phyloP scores from a whole-genome alignment of 2,113 vertebrate genomes.

The Nothobranchius furzeri region DNA sequence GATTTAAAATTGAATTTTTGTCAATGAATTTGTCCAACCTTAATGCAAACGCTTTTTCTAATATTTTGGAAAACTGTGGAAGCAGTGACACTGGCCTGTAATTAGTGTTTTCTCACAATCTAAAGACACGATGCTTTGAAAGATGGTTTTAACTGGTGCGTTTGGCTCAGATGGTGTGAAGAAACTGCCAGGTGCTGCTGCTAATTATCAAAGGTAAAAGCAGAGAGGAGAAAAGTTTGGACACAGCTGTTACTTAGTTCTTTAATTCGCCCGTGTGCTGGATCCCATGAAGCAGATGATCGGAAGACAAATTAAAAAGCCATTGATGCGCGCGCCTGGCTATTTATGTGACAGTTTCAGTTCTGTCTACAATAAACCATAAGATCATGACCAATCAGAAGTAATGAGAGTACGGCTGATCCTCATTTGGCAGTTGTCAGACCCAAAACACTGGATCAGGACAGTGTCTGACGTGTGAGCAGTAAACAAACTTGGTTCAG shows the following conservation, averaged over 20 bases:
- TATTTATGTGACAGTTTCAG: no score
- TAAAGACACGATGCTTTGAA: neutral
- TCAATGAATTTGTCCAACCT: no score
- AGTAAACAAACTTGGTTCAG: no score
- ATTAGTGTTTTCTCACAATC: neutral
- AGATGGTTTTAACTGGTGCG: neutral
- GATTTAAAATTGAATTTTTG: no score
- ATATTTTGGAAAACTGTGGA: no score
- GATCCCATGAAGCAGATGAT: neutral
- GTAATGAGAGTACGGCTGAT: neutral
- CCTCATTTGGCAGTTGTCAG: neutral
- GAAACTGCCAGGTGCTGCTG: neutral
- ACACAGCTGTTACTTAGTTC: neutral
- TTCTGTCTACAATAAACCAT: neutral
- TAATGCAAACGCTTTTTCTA: no score
- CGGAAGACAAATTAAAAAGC: neutral
- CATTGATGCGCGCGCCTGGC: neutral
- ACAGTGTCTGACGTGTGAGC: no score
- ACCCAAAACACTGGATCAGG: neutral
- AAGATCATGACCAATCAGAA: neutral
- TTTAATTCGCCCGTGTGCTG: neutral
- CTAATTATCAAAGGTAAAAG: slow-evolving; percentile 1
- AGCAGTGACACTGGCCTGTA: no score
- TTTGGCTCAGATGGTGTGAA: slow-evolving; percentile 5
- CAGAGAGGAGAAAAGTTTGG: neutral